phyloP scores from a whole-genome alignment of 2,888 invertebrate genomes.

The Agrotis clavis region DNA sequence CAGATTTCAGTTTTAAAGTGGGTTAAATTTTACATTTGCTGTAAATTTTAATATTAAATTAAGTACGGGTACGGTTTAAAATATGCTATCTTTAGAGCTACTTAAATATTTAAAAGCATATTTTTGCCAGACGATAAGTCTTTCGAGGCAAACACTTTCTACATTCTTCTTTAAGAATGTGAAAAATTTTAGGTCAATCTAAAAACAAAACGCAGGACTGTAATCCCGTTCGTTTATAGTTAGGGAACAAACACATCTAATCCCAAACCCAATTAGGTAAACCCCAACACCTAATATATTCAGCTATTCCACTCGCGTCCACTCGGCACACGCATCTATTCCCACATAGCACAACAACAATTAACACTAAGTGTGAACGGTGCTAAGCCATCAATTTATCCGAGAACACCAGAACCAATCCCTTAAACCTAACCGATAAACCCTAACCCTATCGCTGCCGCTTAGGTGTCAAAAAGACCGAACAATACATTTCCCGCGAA shows the following conservation, averaged over 20 bases:
- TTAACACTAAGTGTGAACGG: slow-evolving; percentile 51
- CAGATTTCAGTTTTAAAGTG: slow-evolving; percentile 43
- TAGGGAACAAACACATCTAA: neutral
- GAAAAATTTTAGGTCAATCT: neutral
- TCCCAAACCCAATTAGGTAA: neutral
- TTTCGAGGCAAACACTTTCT: neutral
- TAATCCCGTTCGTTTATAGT: no score
- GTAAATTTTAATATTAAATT: slow-evolving; percentile 11
- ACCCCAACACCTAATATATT: slow-evolving; percentile 17
- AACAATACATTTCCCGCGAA: slow-evolving; percentile 65
- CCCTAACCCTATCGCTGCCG: slow-evolving; percentile 63
- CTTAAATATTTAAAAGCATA: neutral
- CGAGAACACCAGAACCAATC: slow-evolving; percentile 58
- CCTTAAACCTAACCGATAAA: slow-evolving; percentile 63
- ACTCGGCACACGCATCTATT: slow-evolving; percentile 3
- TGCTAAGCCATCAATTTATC: slow-evolving; percentile 62
- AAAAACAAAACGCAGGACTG: no score
- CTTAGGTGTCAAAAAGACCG: slow-evolving; percentile 71
- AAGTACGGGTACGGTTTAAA: neutral
- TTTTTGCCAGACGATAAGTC: neutral
- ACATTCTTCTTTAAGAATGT: neutral
- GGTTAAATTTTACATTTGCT: slow-evolving; percentile 12
- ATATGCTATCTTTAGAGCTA: neutral
- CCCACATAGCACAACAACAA: slow-evolving; percentile 30
- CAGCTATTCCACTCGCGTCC: neutral